Conservation (phyloP, 2,797 vertebrate genomes). For the Gallirallus australis region DNA sequence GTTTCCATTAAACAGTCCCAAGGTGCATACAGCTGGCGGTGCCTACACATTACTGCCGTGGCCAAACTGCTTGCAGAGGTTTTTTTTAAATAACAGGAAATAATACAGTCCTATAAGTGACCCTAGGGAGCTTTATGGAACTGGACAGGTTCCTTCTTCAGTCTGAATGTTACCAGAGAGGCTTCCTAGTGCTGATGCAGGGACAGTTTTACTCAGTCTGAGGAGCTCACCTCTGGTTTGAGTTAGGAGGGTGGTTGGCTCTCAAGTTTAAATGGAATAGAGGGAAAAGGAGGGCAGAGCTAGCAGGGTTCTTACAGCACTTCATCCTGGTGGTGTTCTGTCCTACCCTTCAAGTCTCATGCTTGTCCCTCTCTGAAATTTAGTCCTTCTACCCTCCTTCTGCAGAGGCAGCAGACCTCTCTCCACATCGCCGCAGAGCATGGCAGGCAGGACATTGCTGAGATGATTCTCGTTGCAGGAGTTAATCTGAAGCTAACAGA, state of each 20-base stretch:
- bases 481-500: conserved; percentile 87
- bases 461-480: conserved; percentile 88
- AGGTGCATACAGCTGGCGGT: background rate
- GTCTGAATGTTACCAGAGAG: background rate
- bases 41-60: background rate
- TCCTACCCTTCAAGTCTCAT: background rate
- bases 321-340: background rate
- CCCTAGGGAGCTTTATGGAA: background rate
- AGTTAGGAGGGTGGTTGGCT: background rate
- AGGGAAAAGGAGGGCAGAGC: background rate
- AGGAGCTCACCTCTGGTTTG: background rate
- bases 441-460: conserved; percentile 84
- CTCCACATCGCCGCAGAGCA: conserved; percentile 89
- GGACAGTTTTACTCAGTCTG: background rate
- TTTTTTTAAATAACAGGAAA: background rate
- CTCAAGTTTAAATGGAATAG: background rate
- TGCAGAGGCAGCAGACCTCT: conserved; percentile 88
- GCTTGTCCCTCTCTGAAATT: background rate
- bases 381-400: background rate
- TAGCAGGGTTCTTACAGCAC: fast-evolving
- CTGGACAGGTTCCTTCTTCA: background rate
- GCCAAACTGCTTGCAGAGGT: background rate
- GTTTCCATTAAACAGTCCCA: background rate
- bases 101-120: background rate
- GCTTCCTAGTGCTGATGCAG: background rate